phyloP scores from a whole-genome alignment of 1,140 invertebrate species.

The Anastrepha ludens region DNA sequence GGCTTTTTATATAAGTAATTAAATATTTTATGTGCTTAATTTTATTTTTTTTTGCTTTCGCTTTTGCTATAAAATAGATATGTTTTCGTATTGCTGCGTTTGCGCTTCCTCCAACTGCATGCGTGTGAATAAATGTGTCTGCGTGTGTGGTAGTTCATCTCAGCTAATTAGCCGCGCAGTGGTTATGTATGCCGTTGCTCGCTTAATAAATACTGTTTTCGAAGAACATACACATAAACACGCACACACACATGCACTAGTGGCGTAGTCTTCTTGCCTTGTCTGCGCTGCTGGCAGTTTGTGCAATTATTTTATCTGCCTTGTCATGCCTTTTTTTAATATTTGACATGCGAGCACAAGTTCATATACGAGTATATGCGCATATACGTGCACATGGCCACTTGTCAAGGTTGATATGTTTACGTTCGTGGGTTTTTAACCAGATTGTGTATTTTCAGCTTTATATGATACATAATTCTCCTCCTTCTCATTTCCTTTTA shows the following conservation, averaged over 20 bases:
- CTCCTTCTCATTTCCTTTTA: neutral
- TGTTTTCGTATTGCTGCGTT: neutral
- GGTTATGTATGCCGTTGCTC: neutral
- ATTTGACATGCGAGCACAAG: neutral
- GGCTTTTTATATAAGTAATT: slow-evolving; percentile 35
- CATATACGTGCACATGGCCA: neutral
- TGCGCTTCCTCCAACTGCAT: neutral
- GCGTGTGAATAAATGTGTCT: neutral
- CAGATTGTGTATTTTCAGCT: neutral
- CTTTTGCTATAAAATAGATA: neutral
- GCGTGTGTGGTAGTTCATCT: neutral
- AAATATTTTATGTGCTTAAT: neutral
- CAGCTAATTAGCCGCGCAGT: slow-evolving; percentile 21
- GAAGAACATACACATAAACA: neutral
- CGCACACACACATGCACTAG: neutral
- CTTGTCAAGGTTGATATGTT: neutral
- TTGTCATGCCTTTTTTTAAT: neutral
- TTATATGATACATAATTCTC: neutral
- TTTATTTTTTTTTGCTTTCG: neutral
- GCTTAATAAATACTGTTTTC: neutral
- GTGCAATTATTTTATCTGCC: neutral
- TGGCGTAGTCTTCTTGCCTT: neutral
- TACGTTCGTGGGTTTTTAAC: neutral
- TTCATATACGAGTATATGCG: neutral
- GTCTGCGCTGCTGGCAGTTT: neutral